Evolutionary conservation across 2,888 invertebrate genomes (phyloP), one percentile per base, ranked within the genome.

Genomic region (Tridacna gigas): DNA sequence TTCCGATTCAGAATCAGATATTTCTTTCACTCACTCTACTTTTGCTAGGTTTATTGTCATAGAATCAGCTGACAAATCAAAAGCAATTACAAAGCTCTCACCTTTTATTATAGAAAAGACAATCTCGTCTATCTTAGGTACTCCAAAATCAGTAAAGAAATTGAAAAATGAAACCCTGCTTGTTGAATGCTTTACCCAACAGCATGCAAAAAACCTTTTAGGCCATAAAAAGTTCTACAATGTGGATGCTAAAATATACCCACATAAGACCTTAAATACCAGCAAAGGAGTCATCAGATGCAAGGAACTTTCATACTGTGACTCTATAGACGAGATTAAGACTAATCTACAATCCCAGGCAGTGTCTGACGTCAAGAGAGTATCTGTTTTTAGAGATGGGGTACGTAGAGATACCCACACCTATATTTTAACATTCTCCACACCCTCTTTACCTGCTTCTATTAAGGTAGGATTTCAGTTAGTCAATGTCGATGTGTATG

Each of bases 251-350:
- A 51, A 11, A 15, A 15, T 51, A 11, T 51, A 51, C 51, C 51
- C 51, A 13, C 51, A 51, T 15, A 51, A 51, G 15, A 63, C 63
- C 18, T 63, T 63, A 9, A 63, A 63, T n/a, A 9, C 12, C 9
- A 15, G 63, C n/a, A 63, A 63, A 22, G 63, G 63, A 63, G 63
- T 63, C 11, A 63, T 63, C 63, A 12, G 63, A 15, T 63, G 63
- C 22, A 63, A 63, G 12, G 63, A 63, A n/a, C 63, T 63, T 22
- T n/a, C 63, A 15, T n/a, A 63, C 63, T 63, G 63, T 22, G 18
- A 15, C n/a, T n/a, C 63, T 15, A n/a, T 15, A 12, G 63, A 63
- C n/a, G 63, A 63, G 9, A 63, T 15, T 22, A 9, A 15, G 63
- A 22, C 18, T n/a, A 63, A 63, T 22, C 22, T 63, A 15, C 9